Percentiles rank a stretch among this genome's conserved stretches.
Evolutionary conservation across 2,797 vertebrate genomes (phyloP).

Genomic region (Tamandua tetradactyla): DNA sequence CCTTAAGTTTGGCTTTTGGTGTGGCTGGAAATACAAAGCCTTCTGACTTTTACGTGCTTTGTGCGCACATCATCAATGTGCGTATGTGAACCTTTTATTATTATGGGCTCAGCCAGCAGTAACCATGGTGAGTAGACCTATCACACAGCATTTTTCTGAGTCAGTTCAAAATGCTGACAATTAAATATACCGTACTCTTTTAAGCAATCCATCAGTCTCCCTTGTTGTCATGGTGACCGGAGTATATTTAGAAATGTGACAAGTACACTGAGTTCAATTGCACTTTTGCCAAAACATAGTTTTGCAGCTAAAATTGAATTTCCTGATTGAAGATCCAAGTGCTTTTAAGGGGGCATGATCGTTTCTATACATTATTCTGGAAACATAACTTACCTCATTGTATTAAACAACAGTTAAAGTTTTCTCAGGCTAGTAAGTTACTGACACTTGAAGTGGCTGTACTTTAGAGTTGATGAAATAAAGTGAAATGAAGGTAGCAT

Average conservation of each 20-base stretch:
- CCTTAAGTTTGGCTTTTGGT: slow-evolving; percentile 73
- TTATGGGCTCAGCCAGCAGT: slow-evolving; percentile 84
- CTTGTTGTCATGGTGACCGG: slow-evolving; percentile 89
- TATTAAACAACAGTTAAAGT: slow-evolving; percentile 64
- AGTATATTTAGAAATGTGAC: slow-evolving; percentile 92
- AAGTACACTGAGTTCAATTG: slow-evolving; percentile 90
- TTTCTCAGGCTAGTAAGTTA: slow-evolving; percentile 26
- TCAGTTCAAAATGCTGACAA: slow-evolving; percentile 90
- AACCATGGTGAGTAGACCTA: slow-evolving; percentile 89
- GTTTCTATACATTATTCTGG: slow-evolving; percentile 77
- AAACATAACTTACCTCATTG: slow-evolving; percentile 68
- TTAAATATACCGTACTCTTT: slow-evolving; percentile 88
- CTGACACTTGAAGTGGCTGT: slow-evolving; percentile 31
- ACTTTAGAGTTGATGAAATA: slow-evolving; percentile 45
- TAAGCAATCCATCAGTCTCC: slow-evolving; percentile 89
- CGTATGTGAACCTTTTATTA: slow-evolving; percentile 80
- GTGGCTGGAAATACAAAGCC: slow-evolving; percentile 29
- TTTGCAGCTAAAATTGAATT: slow-evolving; percentile 88
- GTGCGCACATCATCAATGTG: slow-evolving; percentile 49
- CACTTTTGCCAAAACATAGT: slow-evolving; percentile 89
- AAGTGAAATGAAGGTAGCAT: slow-evolving; percentile 37
- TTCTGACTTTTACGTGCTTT: slow-evolving; percentile 42
- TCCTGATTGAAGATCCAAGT: slow-evolving; percentile 87
- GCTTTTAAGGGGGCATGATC: slow-evolving; percentile 79
- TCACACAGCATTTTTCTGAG: slow-evolving; percentile 85